These are phyloP conservation scores for Hoplodrina blanda DNA, from an alignment of 2,888 invertebrate genomes.

Conservation along the genomic window DNA sequence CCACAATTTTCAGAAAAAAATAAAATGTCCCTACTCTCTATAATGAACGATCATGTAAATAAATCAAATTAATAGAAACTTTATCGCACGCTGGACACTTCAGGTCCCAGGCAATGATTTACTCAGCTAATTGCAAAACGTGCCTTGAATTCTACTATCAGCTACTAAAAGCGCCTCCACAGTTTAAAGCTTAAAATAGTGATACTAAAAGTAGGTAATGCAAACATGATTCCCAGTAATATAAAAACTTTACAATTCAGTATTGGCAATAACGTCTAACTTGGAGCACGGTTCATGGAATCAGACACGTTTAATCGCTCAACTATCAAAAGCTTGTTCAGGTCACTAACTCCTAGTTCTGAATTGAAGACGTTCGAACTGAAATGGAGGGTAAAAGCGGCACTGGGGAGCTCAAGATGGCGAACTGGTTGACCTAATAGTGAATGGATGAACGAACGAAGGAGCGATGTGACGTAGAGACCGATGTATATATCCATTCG, in stretches of 20 bases:
- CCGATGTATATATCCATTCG: constrained; percentile 19
- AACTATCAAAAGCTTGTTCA: constrained; percentile 82
- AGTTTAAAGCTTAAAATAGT: constrained; percentile 4
- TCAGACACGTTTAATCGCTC: constrained; percentile 75
- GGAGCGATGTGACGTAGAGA: constrained; percentile 30
- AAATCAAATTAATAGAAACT: background rate
- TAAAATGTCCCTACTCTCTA: no score
- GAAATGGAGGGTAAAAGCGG: constrained; percentile 76
- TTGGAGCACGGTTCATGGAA: constrained; percentile 54
- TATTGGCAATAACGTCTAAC: constrained; percentile 52
- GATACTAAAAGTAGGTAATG: constrained; percentile 3
- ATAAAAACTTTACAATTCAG: constrained; percentile 51
- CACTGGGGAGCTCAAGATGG: constrained; percentile 66
- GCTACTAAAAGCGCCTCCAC: background rate
- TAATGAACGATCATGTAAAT: background rate
- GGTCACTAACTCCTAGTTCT: constrained; percentile 78
- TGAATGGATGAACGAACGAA: constrained; percentile 59
- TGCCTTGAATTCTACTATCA: background rate
- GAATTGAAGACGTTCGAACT: constrained; percentile 75
- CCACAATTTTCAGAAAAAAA: no score
- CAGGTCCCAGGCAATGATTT: background rate
- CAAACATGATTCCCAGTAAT: constrained; percentile 7
- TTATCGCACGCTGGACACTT: background rate
- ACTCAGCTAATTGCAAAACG: background rate
- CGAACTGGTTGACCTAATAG: constrained; percentile 63